A percentile compares a stretch with the other conserved stretches of the same genome.
phyloP scores from a whole-genome alignment of 2,888 invertebrate genomes.

The Cerastis leucographa region DNA sequence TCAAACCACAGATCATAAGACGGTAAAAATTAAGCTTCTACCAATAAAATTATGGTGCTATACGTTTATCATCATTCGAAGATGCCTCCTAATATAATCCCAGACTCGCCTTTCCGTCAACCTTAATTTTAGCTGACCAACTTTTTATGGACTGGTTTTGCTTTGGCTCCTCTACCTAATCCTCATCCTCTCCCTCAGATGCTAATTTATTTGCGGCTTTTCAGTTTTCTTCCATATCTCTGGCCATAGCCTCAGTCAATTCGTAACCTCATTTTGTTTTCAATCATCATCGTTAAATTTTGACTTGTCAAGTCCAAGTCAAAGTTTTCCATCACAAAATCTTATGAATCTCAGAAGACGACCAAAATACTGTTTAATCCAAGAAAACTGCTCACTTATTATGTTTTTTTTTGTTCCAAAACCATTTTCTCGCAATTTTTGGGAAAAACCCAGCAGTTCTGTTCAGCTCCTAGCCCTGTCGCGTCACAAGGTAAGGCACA shows the following conservation, averaged over 20 bases:
- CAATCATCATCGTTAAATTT: neutral
- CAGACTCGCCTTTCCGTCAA: neutral
- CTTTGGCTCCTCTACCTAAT: neutral
- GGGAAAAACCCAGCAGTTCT: slow-evolving; percentile 63
- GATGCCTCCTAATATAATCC: neutral
- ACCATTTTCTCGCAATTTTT: neutral
- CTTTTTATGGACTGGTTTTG: neutral
- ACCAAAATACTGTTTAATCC: too few species aligned
- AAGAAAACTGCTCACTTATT: neutral
- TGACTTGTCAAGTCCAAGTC: neutral
- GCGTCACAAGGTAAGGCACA: slow-evolving; percentile 77
- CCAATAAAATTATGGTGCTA: neutral
- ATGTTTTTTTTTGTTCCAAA: neutral
- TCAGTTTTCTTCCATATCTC: too few species aligned
- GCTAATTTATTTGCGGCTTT: neutral
- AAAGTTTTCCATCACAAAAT: neutral
- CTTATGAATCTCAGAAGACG: neutral
- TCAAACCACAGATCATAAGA: neutral
- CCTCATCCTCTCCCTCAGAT: neutral
- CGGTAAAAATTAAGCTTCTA: neutral
- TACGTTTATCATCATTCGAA: neutral
- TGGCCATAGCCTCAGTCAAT: neutral
- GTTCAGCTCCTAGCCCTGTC: slow-evolving; percentile 57
- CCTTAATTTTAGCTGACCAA: neutral
- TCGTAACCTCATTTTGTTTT: neutral